These are phyloP conservation scores for Anisognathus igniventris DNA, from an alignment of 2,797 vertebrate species.

Conservation along the genomic window DNA sequence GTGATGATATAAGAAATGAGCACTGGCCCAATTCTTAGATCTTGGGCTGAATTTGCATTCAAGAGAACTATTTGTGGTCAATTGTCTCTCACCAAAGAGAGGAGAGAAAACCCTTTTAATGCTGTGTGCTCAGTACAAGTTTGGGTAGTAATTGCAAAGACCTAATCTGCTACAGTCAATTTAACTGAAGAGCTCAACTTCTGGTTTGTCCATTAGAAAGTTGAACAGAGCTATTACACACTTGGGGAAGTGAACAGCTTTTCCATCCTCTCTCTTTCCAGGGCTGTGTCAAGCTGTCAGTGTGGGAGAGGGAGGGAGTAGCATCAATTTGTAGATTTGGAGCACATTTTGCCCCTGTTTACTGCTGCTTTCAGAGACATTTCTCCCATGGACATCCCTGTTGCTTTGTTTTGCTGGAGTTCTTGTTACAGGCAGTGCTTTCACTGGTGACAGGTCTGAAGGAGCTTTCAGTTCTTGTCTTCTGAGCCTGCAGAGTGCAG, in stretches of 20 bases:
- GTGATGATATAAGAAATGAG: background rate
- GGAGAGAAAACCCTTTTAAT: background rate
- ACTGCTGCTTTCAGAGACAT: background rate
- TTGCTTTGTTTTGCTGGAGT: background rate
- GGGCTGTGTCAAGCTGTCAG: background rate
- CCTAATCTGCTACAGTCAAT: background rate
- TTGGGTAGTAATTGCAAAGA: background rate
- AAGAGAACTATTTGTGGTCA: background rate
- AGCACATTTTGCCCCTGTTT: background rate
- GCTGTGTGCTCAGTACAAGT: background rate
- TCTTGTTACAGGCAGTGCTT: background rate
- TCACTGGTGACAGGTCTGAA: background rate
- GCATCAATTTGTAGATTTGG: background rate
- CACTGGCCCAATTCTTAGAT: background rate
- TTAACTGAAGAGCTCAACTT: background rate
- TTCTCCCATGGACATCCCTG: background rate
- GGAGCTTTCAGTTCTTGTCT: background rate
- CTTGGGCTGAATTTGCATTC: background rate
- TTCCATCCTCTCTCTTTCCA: background rate
- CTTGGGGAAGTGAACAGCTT: background rate
- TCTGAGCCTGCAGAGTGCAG: background rate
- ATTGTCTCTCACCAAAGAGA: background rate
- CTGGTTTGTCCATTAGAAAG: background rate
- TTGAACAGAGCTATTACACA: background rate
- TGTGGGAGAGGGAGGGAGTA: rapidly evolving